Evolutionary conservation across 2,113 vertebrate species (phyloP), one percentile per base, ranked within the genome.

Genomic region (Calypte anna): DNA sequence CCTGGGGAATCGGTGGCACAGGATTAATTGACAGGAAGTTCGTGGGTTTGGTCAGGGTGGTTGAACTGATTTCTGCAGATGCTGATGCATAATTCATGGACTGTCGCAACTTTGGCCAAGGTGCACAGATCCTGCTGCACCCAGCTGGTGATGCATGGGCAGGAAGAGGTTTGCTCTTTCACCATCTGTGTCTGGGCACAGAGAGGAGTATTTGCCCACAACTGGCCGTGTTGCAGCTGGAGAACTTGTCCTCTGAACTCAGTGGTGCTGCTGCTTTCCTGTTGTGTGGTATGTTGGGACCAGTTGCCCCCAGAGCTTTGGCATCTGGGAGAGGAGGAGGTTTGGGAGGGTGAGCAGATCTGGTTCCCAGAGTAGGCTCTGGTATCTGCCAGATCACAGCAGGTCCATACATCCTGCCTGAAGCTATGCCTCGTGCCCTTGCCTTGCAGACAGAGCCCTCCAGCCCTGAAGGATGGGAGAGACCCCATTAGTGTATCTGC

Each of bases 391-490:
- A 5, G 24, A 30, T 30, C 17, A 3, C n/a, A 6, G 5, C 0
- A 3, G 24, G 46, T 90, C 30, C 19, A 1, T 24, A 10, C 1
- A 0, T 58, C 64, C 43, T 3, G 4, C 16, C 21, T 81, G 69
- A 30, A 84, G 19, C 59, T 30, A 21, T 85, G 67, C 70, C 31
- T 79, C 6, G 3, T 4, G 28, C 50, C 38, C 27, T 62, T 50
- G n/a, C 38, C 55, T 28, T 57, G 23, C 23, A 55, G 21, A 31
- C 4, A 0, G 1, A 19, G 23, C 27, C 0, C 0, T 0, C 30
- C 36, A 90, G 28, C 63, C 57, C 40, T 2, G 13, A 61, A 79
- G 55, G 59, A 62, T 59, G 51, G 77, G 36, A 82, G 63, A 85
- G 51, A 74, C 61, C 53, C 79, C 10, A 1, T 59, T 53, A 68